Conservation (phyloP, 23 tunicate species). For the Trididemnum miniatum region DNA sequence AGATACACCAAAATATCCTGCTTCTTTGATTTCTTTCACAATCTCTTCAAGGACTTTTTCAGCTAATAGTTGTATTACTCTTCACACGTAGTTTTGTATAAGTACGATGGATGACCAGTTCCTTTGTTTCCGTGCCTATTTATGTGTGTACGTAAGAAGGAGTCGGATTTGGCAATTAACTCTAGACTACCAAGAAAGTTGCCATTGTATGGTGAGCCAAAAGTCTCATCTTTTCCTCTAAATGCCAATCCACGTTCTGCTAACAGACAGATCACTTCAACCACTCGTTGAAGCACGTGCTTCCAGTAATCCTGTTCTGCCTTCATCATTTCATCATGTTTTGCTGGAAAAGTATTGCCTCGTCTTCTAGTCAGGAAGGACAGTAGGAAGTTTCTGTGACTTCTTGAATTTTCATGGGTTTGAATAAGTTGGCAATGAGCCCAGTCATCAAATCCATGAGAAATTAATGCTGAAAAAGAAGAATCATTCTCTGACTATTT, state of each 20-base stretch:
- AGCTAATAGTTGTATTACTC: neutral
- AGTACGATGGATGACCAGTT: constrained; percentile 32
- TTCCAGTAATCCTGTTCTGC: constrained; percentile 45
- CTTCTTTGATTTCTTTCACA: neutral
- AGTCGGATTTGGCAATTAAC: constrained; percentile 29
- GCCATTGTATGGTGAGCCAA: constrained; percentile 42
- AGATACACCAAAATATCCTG: neutral
- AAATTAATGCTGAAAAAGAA: constrained; percentile 33
- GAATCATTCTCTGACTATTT: constrained; percentile 8
- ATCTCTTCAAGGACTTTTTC: neutral
- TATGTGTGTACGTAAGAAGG: constrained; percentile 39
- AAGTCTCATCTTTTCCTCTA: constrained; percentile 33
- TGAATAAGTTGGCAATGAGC: constrained; percentile 24
- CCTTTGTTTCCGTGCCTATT: constrained; percentile 36
- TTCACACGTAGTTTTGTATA: constrained; percentile 31
- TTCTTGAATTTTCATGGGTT: constrained; percentile 26
- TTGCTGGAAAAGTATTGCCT: constrained; percentile 38
- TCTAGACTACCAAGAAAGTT: constrained; percentile 39
- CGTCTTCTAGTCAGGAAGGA: constrained; percentile 31
- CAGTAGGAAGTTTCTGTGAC: constrained; percentile 21
- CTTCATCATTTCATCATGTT: constrained; percentile 31
- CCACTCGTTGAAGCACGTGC: constrained; percentile 41
- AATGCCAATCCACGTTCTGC: constrained; percentile 27
- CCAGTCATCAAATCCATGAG: constrained; percentile 40
- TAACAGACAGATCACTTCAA: constrained; percentile 8